Conservation (phyloP, 2,113 vertebrate species). For the Vombatus ursinus region DNA sequence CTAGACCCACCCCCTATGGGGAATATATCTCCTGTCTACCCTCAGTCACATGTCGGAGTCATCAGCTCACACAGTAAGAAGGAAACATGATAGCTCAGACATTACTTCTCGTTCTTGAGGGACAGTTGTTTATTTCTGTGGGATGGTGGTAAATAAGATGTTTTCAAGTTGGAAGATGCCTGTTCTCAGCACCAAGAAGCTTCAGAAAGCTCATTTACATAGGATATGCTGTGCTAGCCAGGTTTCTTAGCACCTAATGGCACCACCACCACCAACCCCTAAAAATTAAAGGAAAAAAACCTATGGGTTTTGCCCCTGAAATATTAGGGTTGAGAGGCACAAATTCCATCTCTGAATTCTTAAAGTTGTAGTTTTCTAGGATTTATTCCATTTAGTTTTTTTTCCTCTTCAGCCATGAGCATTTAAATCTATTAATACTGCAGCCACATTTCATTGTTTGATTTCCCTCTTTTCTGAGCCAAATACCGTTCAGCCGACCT, state of each 20-base stretch:
- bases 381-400: conserved; percentile 27
- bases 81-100: neutral
- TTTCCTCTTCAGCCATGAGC: neutral
- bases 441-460: neutral
- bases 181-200: neutral
- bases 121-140: neutral
- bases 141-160: neutral
- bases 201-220: neutral
- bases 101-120: neutral
- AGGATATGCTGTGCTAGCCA: neutral
- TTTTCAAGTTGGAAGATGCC: neutral
- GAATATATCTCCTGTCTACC: neutral
- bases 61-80: neutral
- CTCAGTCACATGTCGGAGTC: neutral
- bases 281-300: neutral
- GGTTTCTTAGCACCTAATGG: neutral
- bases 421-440: neutral
- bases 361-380: neutral
- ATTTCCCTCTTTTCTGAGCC: conserved; percentile 52
- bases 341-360: conserved; percentile 25
- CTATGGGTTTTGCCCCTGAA: neutral
- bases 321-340: neutral
- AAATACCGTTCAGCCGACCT: conserved; percentile 48
- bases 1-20: neutral
- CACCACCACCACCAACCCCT: too few relatives aligned